Conservation (phyloP, 2,113 vertebrate species). For the Poicephalus meyeri region DNA sequence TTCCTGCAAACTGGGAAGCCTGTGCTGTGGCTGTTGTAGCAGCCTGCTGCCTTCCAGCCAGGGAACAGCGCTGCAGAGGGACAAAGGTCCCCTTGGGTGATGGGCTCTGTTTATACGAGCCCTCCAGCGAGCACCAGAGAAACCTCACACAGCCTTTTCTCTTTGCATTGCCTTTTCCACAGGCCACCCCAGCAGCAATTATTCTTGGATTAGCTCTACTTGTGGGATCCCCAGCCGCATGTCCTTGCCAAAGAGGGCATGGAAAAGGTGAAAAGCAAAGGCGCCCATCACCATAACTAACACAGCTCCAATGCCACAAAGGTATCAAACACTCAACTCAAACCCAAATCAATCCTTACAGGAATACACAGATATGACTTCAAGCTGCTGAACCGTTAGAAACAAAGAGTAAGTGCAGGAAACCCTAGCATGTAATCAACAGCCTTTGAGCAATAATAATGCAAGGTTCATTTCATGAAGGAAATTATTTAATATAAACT, state of each 20-base stretch:
- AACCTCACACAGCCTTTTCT: neutral
- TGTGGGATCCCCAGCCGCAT: neutral
- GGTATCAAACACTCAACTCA: neutral
- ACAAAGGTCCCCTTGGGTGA: neutral
- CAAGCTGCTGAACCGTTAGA: constrained; percentile 1
- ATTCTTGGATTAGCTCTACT: neutral
- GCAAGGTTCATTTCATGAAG: constrained; percentile 12
- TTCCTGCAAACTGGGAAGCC: constrained; percentile 16
- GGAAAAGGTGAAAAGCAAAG: neutral
- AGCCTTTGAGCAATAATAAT: constrained; percentile 21
- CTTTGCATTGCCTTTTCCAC: neutral
- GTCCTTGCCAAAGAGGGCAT: accelerated
- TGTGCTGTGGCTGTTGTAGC: neutral
- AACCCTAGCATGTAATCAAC: constrained; percentile 2
- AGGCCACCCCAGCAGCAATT: neutral
- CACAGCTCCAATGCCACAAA: neutral
- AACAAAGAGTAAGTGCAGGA: neutral
- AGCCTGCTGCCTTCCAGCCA: neutral
- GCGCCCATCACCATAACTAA: neutral
- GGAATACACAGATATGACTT: neutral
- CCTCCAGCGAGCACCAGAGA: neutral
- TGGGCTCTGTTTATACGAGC: neutral
- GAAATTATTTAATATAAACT: constrained; percentile 59
- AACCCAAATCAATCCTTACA: neutral
- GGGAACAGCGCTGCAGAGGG: neutral